Evolutionary conservation across 2,888 invertebrate species (phyloP).

Genomic region (Hyalella azteca): DNA sequence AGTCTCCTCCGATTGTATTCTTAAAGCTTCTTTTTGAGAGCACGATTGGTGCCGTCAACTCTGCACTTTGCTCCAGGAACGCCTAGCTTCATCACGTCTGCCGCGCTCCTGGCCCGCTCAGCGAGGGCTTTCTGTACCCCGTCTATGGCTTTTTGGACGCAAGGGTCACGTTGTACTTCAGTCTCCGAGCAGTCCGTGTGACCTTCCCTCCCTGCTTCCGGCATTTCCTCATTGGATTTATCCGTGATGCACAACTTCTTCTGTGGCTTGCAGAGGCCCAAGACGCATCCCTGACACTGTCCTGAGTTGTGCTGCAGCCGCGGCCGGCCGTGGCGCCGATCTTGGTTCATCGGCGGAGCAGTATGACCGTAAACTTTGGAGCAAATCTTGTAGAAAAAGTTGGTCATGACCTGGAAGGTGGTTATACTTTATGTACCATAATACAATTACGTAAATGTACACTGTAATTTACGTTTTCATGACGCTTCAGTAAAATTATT

Average conservation of each 20-base stretch:
- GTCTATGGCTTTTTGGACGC: background rate
- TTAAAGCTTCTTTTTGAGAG: too few species aligned
- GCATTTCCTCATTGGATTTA: too few species aligned
- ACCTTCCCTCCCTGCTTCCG: too few species aligned
- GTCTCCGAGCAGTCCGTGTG: too few species aligned
- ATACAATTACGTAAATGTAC: too few species aligned
- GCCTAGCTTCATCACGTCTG: too few species aligned
- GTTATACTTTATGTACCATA: too few species aligned
- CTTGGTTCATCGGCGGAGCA: constrained; percentile 47
- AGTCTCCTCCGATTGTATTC: too few species aligned
- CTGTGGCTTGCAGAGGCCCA: constrained; percentile 45
- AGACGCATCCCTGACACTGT: constrained; percentile 52
- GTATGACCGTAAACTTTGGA: constrained; percentile 38
- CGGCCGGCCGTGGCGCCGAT: constrained; percentile 50
- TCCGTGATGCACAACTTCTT: too few species aligned
- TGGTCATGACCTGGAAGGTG: constrained; percentile 57
- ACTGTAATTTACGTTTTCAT: too few species aligned
- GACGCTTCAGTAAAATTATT: background rate
- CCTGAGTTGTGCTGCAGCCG: constrained; percentile 49
- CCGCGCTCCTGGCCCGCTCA: background rate
- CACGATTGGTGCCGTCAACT: too few species aligned
- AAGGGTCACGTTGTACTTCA: background rate
- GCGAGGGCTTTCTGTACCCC: background rate
- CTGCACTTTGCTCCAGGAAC: too few species aligned
- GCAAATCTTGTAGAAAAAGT: constrained; percentile 50